These are phyloP conservation scores for Ptyas mucosa DNA, from an alignment of 2,113 vertebrate species.

Conservation along the genomic window DNA sequence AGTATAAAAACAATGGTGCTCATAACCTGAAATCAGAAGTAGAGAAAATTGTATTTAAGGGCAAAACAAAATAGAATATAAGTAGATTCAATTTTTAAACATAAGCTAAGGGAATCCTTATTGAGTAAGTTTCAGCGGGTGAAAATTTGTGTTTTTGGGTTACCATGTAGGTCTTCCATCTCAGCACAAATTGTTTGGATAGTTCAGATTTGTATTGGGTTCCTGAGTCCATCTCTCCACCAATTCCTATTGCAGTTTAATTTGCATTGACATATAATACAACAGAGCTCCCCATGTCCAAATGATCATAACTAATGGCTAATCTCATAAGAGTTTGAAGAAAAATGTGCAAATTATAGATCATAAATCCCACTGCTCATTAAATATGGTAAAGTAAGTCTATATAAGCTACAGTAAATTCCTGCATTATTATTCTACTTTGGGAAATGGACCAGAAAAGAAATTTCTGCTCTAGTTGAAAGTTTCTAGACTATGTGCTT, in stretches of 20 bases:
- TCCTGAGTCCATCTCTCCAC: not conserved
- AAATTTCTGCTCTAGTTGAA: not conserved
- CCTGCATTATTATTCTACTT: not conserved
- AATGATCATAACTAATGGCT: not conserved
- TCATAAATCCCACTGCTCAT: not conserved
- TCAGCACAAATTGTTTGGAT: not conserved
- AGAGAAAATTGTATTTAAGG: too few species aligned
- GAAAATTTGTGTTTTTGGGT: not conserved
- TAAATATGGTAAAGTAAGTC: not conserved
- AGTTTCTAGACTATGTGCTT: not conserved
- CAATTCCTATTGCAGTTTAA: not conserved
- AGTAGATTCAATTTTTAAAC: not conserved
- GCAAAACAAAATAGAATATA: not conserved
- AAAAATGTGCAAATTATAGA: not conserved
- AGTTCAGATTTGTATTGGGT: not conserved
- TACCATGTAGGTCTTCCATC: not conserved
- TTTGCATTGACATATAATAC: not conserved
- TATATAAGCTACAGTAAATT: not conserved
- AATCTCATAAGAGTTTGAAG: not conserved
- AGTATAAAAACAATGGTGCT: too few species aligned
- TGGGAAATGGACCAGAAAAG: not conserved
- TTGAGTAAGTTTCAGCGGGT: not conserved
- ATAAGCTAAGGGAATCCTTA: not conserved
- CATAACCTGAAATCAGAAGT: not conserved
- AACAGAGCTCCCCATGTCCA: not conserved